These are phyloP conservation scores for Scaptodrosophila latifasciaeformis DNA, from an alignment of 2,888 invertebrate genomes.

Conservation along the genomic window DNA sequence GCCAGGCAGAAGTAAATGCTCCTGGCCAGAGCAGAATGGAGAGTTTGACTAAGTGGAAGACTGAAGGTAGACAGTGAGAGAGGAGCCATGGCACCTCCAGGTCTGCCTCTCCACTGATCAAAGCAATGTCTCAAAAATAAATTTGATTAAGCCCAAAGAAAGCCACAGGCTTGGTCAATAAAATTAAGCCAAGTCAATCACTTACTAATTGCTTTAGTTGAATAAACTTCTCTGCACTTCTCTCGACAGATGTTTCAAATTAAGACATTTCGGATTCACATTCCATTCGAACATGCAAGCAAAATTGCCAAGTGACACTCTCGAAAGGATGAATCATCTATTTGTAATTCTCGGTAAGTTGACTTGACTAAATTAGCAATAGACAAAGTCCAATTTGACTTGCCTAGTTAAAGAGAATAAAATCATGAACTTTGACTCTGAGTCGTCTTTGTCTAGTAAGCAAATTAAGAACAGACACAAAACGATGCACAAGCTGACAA, in stretches of 20 bases:
- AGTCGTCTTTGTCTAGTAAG: constrained; percentile 58
- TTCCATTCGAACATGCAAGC: too few species aligned
- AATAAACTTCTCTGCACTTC: constrained; percentile 34
- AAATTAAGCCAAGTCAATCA: too few species aligned
- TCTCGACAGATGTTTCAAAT: constrained; percentile 53
- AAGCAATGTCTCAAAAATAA: not conserved
- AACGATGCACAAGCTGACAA: too few species aligned
- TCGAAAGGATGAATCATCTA: not conserved
- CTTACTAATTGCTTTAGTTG: too few species aligned
- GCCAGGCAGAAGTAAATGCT: too few species aligned
- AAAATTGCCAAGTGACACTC: too few species aligned
- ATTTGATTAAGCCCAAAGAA: not conserved
- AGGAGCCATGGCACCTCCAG: constrained; percentile 62
- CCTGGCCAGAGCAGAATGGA: constrained; percentile 13
- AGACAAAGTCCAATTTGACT: not conserved
- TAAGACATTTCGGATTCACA: constrained; percentile 53
- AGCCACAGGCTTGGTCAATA: not conserved
- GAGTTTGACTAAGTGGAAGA: too few species aligned
- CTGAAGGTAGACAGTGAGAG: too few species aligned
- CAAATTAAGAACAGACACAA: constrained; percentile 56
- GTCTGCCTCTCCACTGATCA: constrained; percentile 29
- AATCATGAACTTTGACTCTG: constrained; percentile 53
- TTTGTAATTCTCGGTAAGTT: too few species aligned
- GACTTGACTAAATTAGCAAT: too few species aligned
- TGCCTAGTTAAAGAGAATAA: constrained; percentile 9